These are phyloP conservation scores for Sarcophaga variegata DNA, from an alignment of 2,888 invertebrate species.

Conservation along the genomic window DNA sequence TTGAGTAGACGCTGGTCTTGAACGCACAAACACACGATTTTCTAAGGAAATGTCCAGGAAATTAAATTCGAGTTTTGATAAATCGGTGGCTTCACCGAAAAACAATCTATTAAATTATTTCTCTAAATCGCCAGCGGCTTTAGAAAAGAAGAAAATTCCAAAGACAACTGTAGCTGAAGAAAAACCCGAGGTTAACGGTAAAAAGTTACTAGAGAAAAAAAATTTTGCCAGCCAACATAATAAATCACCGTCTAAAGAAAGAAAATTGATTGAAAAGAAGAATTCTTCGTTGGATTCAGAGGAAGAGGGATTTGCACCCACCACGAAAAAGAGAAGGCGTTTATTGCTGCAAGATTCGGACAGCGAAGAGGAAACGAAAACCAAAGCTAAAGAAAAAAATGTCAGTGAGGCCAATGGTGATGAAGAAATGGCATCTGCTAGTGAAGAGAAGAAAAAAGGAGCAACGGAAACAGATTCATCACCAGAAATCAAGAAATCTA, in stretches of 20 bases:
- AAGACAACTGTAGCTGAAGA: conserved; percentile 66
- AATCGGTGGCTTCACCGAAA: conserved; percentile 75
- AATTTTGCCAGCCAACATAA: conserved; percentile 29
- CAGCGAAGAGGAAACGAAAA: conserved; percentile 68
- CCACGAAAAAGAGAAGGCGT: conserved; percentile 81
- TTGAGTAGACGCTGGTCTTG: background rate
- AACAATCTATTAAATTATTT: conserved; percentile 89
- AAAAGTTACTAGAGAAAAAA: conserved; percentile 79
- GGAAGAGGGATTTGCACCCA: conserved; percentile 82
- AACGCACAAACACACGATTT: background rate
- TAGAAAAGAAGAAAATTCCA: conserved; percentile 74
- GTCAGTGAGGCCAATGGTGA: conserved; percentile 69
- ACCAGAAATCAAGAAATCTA: conserved; percentile 44
- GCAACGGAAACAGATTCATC: conserved; percentile 37
- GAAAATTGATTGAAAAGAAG: conserved; percentile 42
- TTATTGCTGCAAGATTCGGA: conserved; percentile 74
- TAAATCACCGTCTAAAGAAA: conserved; percentile 62
- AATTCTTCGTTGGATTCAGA: conserved; percentile 77
- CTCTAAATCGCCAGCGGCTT: conserved; percentile 84
- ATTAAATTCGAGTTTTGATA: conserved; percentile 74
- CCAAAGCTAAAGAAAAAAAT: conserved; percentile 43
- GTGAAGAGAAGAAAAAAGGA: conserved; percentile 25
- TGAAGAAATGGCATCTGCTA: conserved; percentile 59
- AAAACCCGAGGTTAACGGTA: conserved; percentile 29
- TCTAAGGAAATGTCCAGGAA: conserved; percentile 76